Evolutionary conservation across 1,140 invertebrate genomes (phyloP).

Genomic region (Carposina sasakii): DNA sequence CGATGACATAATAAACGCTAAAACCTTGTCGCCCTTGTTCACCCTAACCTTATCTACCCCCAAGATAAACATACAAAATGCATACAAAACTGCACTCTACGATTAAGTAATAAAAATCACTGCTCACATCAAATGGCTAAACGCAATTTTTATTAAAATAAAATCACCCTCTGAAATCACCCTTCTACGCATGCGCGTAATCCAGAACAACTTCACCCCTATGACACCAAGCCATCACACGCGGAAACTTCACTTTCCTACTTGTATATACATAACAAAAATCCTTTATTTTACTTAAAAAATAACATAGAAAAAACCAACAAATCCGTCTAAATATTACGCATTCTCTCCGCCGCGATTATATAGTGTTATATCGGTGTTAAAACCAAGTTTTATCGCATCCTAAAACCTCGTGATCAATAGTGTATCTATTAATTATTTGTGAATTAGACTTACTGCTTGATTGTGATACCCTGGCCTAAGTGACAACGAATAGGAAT

Average conservation of each 20-base stretch:
- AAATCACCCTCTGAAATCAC: constrained; percentile 42
- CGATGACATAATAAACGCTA: constrained; percentile 49
- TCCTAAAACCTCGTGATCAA: constrained; percentile 42
- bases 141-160: no score
- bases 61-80: no score
- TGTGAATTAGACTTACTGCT: constrained; percentile 41
- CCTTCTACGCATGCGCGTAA: constrained; percentile 53
- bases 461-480: constrained; percentile 32
- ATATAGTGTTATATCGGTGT: constrained; percentile 5
- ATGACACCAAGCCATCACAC: constrained; percentile 45
- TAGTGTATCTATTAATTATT: constrained; percentile 60
- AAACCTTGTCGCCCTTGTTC: no score
- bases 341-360: neutral
- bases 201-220: constrained; percentile 38
- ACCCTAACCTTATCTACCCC: no score
- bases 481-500: constrained; percentile 50
- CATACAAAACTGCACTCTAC: no score
- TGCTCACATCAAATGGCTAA: no score
- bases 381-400: neutral
- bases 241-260: constrained; percentile 54
- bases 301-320: constrained; percentile 51
- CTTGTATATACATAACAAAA: constrained; percentile 66
- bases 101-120: no score
- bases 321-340: constrained; percentile 47
- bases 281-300: constrained; percentile 49